Evolutionary conservation across 2,888 invertebrate species (phyloP).

Genomic region (Lapara coniferarum): DNA sequence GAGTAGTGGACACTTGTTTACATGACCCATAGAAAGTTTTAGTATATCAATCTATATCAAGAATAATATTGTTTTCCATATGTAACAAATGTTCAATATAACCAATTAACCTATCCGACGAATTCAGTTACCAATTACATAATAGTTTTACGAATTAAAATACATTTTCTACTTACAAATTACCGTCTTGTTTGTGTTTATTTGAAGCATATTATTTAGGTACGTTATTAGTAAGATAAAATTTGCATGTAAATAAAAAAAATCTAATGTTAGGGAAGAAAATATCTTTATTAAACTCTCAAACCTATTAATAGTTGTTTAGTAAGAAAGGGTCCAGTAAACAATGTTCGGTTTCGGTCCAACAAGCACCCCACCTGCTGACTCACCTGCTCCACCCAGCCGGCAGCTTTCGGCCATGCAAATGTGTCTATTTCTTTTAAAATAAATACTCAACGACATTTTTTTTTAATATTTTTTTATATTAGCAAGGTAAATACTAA

Average conservation of each 20-base stretch:
- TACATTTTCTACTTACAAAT: too few relatives aligned
- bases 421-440: constrained; percentile 19
- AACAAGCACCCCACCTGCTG: constrained; percentile 77
- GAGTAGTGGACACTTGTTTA: neutral
- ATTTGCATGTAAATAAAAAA: constrained; percentile 9
- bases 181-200: too few relatives aligned
- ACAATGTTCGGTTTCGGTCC: constrained; percentile 63
- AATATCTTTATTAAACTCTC: neutral
- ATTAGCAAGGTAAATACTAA: constrained; percentile 10
- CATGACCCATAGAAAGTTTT: neutral
- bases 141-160: too few relatives aligned
- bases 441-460: neutral
- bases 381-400: constrained; percentile 70
- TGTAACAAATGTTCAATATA: neutral
- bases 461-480: too few relatives aligned
- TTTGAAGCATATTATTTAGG: too few relatives aligned
- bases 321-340: constrained; percentile 20
- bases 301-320: constrained; percentile 7
- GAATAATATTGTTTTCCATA: neutral
- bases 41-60: neutral
- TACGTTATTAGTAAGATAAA: neutral
- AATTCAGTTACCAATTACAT: too few relatives aligned
- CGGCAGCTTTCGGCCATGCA: constrained; percentile 49
- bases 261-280: neutral
- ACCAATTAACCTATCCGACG: neutral